Evolutionary conservation across 2,797 vertebrate genomes (phyloP).

Genomic region (Pseudochromis fuscus): DNA sequence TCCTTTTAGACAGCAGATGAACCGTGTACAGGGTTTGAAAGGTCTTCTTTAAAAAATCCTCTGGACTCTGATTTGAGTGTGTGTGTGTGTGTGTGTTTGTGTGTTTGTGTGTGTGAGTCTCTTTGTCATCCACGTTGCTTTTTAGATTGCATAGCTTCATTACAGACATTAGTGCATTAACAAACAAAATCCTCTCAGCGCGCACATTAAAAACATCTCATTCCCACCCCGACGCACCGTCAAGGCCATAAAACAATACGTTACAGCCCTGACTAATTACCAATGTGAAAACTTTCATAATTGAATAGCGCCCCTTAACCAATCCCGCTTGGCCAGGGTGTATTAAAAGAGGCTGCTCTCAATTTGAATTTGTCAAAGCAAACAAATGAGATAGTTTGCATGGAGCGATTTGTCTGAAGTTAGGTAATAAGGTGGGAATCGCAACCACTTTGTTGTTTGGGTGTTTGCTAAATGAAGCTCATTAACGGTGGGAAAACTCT

Average conservation of each 20-base stretch:
- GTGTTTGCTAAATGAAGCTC: slow-evolving; percentile 70
- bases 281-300: slow-evolving; percentile 80
- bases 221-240: slow-evolving; percentile 68
- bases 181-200: slow-evolving; percentile 78
- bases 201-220: slow-evolving; percentile 79
- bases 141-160: slow-evolving; percentile 75
- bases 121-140: slow-evolving; percentile 57
- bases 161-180: slow-evolving; percentile 75
- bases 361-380: slow-evolving; percentile 77
- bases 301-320: slow-evolving; percentile 72
- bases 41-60: slow-evolving; percentile 18
- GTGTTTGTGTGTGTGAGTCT: slow-evolving; percentile 19
- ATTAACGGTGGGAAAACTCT: slow-evolving; percentile 53
- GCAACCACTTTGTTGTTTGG: slow-evolving; percentile 61
- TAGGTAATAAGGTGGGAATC: slow-evolving; percentile 76
- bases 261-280: slow-evolving; percentile 80
- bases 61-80: slow-evolving; percentile 3
- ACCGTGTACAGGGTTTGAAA: not conserved
- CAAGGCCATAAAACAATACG: slow-evolving; percentile 78
- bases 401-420: slow-evolving; percentile 68
- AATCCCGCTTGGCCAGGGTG: slow-evolving; percentile 64
- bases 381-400: slow-evolving; percentile 75
- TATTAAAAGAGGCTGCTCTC: slow-evolving; percentile 70
- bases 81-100: not conserved
- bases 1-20: slow-evolving; percentile 1